These are phyloP conservation scores for Linepithema humile DNA, from an alignment of 1,140 invertebrate genomes.

Conservation along the genomic window DNA sequence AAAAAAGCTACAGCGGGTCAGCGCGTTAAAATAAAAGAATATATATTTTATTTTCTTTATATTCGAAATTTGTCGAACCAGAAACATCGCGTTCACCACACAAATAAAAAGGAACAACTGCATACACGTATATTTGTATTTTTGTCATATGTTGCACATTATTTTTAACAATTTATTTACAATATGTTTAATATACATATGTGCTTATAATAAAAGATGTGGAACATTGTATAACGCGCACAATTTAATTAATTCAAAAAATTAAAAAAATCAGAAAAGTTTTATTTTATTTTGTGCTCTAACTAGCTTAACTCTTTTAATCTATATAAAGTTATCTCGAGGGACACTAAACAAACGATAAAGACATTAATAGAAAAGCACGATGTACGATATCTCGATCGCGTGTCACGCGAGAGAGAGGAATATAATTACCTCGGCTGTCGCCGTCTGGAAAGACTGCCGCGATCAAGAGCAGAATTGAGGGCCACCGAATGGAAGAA, in stretches of 20 bases:
- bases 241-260: too few relatives aligned
- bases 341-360: conserved; percentile 1
- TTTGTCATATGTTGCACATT: not conserved
- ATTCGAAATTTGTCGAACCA: not conserved
- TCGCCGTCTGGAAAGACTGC: conserved; percentile 36
- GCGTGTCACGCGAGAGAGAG: conserved; percentile 14
- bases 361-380: conserved; percentile 26
- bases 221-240: not conserved
- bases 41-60: conserved; percentile 14
- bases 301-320: not conserved
- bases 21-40: conserved; percentile 13
- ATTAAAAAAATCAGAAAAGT: not conserved
- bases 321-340: not conserved
- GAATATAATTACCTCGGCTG: conserved; percentile 59
- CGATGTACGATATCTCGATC: conserved; percentile 19
- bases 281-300: not conserved
- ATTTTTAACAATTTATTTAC: not conserved
- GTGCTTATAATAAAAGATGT: not conserved
- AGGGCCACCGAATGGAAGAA: conserved; percentile 44
- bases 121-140: not conserved
- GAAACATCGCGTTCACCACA: not conserved
- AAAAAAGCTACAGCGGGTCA: conserved; percentile 10
- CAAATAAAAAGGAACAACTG: not conserved
- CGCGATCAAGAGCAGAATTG: conserved; percentile 47
- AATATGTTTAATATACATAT: not conserved